Percentiles rank a stretch among this genome's conserved stretches.
phyloP scores from a whole-genome alignment of 2,888 invertebrate genomes.

The Apoderus coryli region DNA sequence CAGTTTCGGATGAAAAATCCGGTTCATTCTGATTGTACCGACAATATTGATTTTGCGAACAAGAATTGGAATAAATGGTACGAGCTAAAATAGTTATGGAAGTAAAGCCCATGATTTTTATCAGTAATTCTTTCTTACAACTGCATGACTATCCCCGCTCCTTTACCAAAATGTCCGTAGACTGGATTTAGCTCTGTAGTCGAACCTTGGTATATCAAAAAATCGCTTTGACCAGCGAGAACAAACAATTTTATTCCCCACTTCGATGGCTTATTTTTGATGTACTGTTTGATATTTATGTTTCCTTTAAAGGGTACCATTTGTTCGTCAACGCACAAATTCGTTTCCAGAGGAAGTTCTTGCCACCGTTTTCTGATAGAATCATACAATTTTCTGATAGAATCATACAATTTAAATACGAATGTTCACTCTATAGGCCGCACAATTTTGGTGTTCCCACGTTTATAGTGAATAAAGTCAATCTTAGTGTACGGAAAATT shows the following conservation, averaged over 20 bases:
- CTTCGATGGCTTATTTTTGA: constrained; percentile 16
- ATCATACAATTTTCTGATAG: too few relatives aligned
- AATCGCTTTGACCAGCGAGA: constrained; percentile 20
- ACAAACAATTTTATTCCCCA: constrained; percentile 22
- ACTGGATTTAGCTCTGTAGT: too few relatives aligned
- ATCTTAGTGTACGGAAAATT: too few relatives aligned
- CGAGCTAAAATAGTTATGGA: constrained; percentile 19
- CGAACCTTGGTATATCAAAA: constrained; percentile 22
- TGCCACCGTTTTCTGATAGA: constrained; percentile 7
- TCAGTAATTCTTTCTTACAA: constrained; percentile 9
- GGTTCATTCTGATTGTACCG: constrained; percentile 6
- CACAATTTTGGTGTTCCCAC: too few relatives aligned
- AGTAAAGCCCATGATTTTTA: constrained; percentile 14
- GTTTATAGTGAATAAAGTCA: too few relatives aligned
- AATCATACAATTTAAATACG: too few relatives aligned
- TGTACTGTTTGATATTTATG: constrained; percentile 16
- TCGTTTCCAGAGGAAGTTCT: constrained; percentile 8
- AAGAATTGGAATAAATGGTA: constrained; percentile 16
- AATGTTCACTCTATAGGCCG: too few relatives aligned
- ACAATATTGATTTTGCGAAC: constrained; percentile 3
- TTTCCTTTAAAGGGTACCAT: constrained; percentile 18
- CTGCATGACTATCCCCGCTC: constrained; percentile 15
- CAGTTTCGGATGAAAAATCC: too few relatives aligned
- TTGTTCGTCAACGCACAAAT: constrained; percentile 16
- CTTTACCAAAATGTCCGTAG: constrained; percentile 18